These are phyloP conservation scores for Arge pagana DNA, from an alignment of 2,888 invertebrate genomes.

Conservation along the genomic window DNA sequence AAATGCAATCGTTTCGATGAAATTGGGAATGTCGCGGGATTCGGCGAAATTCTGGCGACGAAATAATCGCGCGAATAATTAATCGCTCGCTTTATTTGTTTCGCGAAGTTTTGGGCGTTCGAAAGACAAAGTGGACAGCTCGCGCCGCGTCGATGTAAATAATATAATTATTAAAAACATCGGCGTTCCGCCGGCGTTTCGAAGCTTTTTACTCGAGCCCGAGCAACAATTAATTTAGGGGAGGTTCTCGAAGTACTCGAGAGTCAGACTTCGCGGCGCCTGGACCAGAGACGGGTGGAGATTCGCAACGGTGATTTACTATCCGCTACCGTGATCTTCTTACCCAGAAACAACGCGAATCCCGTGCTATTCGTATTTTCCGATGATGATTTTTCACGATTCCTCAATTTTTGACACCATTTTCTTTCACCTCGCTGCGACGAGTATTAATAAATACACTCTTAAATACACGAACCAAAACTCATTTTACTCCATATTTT, in stretches of 20 bases:
- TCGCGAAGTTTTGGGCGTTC: background rate
- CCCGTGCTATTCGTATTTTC: too few relatives aligned
- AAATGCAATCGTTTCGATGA: too few relatives aligned
- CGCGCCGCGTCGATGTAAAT: too few relatives aligned
- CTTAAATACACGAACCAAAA: too few relatives aligned
- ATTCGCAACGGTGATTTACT: slow-evolving; percentile 3
- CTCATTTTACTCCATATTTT: too few relatives aligned
- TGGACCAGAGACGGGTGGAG: slow-evolving; percentile 4
- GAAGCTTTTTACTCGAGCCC: slow-evolving; percentile 15
- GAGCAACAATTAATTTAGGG: slow-evolving; percentile 17
- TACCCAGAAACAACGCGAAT: slow-evolving; percentile 1
- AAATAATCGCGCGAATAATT: too few relatives aligned
- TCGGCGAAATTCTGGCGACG: background rate
- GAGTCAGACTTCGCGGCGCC: slow-evolving; percentile 13
- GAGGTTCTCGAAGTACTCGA: background rate
- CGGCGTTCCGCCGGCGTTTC: slow-evolving; percentile 3
- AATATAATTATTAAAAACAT: slow-evolving; percentile 9
- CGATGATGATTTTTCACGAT: too few relatives aligned
- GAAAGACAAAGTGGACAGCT: background rate
- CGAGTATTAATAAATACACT: too few relatives aligned
- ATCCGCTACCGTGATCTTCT: slow-evolving; percentile 23
- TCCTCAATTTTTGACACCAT: too few relatives aligned
- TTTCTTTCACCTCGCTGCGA: background rate
- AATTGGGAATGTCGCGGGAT: background rate
- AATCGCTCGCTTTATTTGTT: too few relatives aligned